These are phyloP conservation scores for Acromyrmex charruanus DNA, from an alignment of 1,140 invertebrate species.

Conservation along the genomic window DNA sequence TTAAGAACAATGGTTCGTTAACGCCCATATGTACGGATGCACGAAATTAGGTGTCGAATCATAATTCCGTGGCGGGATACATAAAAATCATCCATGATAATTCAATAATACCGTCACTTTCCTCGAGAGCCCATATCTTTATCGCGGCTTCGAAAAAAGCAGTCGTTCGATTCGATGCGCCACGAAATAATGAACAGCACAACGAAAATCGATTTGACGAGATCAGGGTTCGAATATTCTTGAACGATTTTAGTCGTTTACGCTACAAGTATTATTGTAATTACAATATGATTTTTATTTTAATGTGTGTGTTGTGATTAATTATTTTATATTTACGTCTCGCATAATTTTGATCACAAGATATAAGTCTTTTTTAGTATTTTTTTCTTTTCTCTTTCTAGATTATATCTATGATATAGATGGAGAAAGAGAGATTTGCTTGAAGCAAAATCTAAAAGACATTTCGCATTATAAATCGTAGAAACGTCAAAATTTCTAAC, in stretches of 20 bases:
- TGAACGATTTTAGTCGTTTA: background rate
- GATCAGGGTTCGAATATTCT: background rate
- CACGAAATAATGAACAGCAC: background rate
- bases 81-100: slow-evolving; percentile 25
- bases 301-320: background rate
- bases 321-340: background rate
- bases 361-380: background rate
- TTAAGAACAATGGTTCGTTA: slow-evolving; percentile 48
- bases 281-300: too few relatives aligned
- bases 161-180: slow-evolving; percentile 39
- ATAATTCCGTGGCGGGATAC: background rate
- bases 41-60: slow-evolving; percentile 41
- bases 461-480: background rate
- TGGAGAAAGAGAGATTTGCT: background rate
- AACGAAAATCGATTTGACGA: background rate
- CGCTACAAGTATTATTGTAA: background rate
- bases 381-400: background rate
- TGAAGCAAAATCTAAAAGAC: background rate
- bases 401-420: background rate
- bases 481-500: background rate
- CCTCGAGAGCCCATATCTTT: background rate
- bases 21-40: slow-evolving; percentile 10
- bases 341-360: background rate
- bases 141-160: slow-evolving; percentile 6
- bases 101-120: slow-evolving; percentile 35